Percentiles rank a stretch among this genome's conserved stretches.
These are phyloP conservation scores for Drosophila paracracens DNA, from an alignment of 2,888 invertebrate genomes.

Conservation along the genomic window DNA sequence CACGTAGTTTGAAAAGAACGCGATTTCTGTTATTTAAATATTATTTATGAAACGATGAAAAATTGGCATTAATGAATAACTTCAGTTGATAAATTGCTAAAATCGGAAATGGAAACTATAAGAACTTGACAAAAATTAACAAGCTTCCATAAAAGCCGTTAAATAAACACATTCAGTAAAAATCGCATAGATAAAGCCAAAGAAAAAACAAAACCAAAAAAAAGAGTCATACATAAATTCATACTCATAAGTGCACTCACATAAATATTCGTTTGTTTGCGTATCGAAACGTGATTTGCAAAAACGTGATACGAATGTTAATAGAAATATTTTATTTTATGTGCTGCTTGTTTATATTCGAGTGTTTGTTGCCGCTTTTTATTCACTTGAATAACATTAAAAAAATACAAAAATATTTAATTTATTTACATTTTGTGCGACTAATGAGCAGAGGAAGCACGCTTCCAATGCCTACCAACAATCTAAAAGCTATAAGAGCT, in stretches of 20 bases:
- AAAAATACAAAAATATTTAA: slow-evolving; percentile 26
- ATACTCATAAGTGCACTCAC: slow-evolving; percentile 37
- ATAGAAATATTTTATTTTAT: slow-evolving; percentile 19
- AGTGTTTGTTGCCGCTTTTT: slow-evolving; percentile 26
- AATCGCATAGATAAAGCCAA: slow-evolving; percentile 25
- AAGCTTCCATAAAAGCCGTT: slow-evolving; percentile 14
- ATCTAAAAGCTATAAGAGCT: neutral
- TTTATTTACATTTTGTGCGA: slow-evolving; percentile 38
- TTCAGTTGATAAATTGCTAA: slow-evolving; percentile 4
- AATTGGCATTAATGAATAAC: slow-evolving; percentile 15
- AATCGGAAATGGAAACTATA: neutral
- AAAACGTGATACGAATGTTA: slow-evolving; percentile 73
- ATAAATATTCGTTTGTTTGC: slow-evolving; percentile 44
- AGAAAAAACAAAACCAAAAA: neutral
- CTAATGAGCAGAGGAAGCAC: slow-evolving; percentile 17
- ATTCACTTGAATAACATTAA: slow-evolving; percentile 29
- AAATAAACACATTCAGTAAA: slow-evolving; percentile 32
- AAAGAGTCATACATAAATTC: slow-evolving; percentile 14
- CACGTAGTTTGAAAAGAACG: no score
- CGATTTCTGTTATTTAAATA: neutral
- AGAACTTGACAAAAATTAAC: slow-evolving; percentile 3
- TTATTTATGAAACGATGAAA: neutral
- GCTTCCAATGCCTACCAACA: neutral
- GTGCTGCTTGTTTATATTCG: slow-evolving; percentile 29
- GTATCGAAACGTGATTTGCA: slow-evolving; percentile 70